Base-by-base conservation (phyloP, 2,888 invertebrate species). In the Myopa tessellatipennis region DNA sequence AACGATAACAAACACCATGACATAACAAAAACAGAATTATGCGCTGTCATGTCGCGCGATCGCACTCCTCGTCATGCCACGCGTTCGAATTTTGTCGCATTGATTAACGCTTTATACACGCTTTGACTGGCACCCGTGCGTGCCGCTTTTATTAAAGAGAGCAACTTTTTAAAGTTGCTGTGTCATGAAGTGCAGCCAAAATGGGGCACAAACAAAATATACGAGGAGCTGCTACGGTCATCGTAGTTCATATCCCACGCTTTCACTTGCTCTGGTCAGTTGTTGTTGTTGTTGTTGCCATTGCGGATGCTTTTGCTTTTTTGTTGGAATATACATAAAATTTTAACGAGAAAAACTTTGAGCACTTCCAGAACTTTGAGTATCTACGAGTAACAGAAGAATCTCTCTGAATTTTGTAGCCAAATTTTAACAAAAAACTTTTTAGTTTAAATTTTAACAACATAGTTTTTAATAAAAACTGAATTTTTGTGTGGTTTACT, bases 191-290 rank as follows among this genome's bases (percentile, higher is more conserved):
- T 65, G 14, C 7, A 16, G 16, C 6, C 18, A 61, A 65, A 36
- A 34, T 38, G 65, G 65, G 14, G 38, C 12, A 69, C 5, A 34
- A 67, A 34, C 16, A 67, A 36, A 40, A 67, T 16, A 6, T 18
- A 67, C 7, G 7, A 6, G 16, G 50, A 52, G 4, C 26, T 14
- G 6, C 55, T 65, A 55, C 69, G 52, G 71, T 55, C 45, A 38
- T n/a, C n/a, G 71, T 34, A 14, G 58, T 58, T 8, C 52, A 65
- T 36, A 58, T 77, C 77, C 77, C 77, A 77, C 77, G 77, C 77
- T 76, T 76, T 71, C 76, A 71, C 77, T 65, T 26, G 14, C 65
- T 77, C 71, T 77, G 72, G 50, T 63, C 40, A 26, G 3, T 3
- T 18, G 45, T 26, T 68, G 45, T 67, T 68, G 45, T 67, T 36